A percentile compares a stretch with the other conserved stretches of the same genome.
Evolutionary conservation across 1,140 invertebrate genomes (phyloP).

Genomic region (Drosophila seguyi): DNA sequence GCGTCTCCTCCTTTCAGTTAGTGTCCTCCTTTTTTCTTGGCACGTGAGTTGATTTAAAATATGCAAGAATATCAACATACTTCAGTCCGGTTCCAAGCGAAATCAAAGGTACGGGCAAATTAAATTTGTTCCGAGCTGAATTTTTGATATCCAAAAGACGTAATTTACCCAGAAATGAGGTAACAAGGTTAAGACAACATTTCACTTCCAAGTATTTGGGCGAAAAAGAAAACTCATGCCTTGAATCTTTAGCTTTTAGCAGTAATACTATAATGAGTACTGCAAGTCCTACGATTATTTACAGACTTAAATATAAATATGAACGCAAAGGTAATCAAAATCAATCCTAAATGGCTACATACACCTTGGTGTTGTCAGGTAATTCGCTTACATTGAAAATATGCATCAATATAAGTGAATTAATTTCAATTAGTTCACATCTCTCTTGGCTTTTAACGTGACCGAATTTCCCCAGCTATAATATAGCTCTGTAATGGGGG

Average conservation of each 20-base stretch:
- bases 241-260: neutral
- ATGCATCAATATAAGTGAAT: too few relatives aligned
- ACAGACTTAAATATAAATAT: neutral
- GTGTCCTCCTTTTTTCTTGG: neutral
- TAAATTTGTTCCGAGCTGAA: conserved; percentile 42
- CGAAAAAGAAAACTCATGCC: neutral
- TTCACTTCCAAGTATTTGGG: neutral
- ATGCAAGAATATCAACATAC: conserved; percentile 7
- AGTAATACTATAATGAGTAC: neutral
- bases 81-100: conserved; percentile 26
- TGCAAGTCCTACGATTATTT: neutral
- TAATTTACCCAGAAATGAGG: conserved; percentile 4
- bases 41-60: conserved; percentile 39
- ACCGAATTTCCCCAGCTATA: neutral
- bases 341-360: too few relatives aligned
- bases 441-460: neutral
- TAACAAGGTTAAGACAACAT: conserved; percentile 26
- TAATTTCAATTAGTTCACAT: conserved; percentile 14
- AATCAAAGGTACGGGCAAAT: conserved; percentile 57
- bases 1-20: conserved; percentile 1
- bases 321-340: neutral
- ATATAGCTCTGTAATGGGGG: conserved; percentile 5
- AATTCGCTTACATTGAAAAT: neutral
- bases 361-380: neutral
- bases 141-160: conserved; percentile 33